These are phyloP conservation scores for Copidosoma floridanum DNA, from an alignment of 1,140 invertebrate genomes.

Conservation along the genomic window DNA sequence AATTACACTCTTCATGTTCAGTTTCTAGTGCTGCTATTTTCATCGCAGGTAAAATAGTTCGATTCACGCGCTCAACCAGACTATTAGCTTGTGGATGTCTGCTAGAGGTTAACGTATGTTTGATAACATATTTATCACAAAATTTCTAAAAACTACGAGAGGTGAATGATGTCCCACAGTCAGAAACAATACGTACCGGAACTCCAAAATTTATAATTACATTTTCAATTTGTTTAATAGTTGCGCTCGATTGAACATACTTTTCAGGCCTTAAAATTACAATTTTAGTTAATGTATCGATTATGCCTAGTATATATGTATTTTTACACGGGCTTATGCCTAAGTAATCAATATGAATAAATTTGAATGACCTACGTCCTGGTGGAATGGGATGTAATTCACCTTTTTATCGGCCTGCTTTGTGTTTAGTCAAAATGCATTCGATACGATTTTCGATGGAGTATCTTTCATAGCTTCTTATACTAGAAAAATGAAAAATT, in stretches of 20 bases:
- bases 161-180: constrained; percentile 20
- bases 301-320: too few species aligned
- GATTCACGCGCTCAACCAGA: constrained; percentile 16
- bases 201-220: neutral
- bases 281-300: neutral
- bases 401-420: constrained; percentile 4
- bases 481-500: too few species aligned
- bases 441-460: neutral
- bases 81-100: constrained; percentile 21
- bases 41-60: constrained; percentile 11
- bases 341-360: constrained; percentile 3
- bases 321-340: neutral
- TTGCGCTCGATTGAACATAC: neutral
- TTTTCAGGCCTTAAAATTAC: neutral
- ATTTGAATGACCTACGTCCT: neutral
- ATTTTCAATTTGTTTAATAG: neutral
- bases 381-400: constrained; percentile 10
- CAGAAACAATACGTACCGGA: constrained; percentile 15
- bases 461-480: neutral
- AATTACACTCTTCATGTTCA: constrained; percentile 14
- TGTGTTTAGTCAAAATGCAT: too few species aligned
- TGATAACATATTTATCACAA: constrained; percentile 13
- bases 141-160: neutral
- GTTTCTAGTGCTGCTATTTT: neutral
- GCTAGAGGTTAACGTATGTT: constrained; percentile 13